These are phyloP conservation scores for Lagopus muta DNA, from an alignment of 2,113 vertebrate genomes.

Conservation along the genomic window DNA sequence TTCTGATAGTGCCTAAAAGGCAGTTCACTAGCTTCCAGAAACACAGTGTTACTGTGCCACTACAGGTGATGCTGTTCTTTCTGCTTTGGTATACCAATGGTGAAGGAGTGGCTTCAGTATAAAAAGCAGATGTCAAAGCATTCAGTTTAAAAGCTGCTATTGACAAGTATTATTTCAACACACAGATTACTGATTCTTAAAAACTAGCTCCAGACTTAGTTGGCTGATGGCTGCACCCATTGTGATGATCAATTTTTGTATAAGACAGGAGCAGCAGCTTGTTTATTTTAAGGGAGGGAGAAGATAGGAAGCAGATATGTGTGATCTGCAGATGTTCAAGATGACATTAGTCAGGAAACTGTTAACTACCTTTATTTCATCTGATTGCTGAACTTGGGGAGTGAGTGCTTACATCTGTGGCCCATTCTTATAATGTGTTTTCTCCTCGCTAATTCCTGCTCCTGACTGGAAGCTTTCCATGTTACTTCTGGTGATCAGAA, in stretches of 20 bases:
- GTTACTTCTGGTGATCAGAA: background rate
- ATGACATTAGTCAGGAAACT: slow-evolving; percentile 3
- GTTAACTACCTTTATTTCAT: slow-evolving; percentile 53
- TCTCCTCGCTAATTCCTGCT: slow-evolving; percentile 39
- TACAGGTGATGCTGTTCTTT: background rate
- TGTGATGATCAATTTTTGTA: background rate
- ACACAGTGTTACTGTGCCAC: background rate
- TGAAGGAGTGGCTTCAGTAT: background rate
- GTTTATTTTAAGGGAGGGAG: background rate
- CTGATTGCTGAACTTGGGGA: background rate
- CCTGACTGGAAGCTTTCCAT: slow-evolving; percentile 49
- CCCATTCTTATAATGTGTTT: slow-evolving; percentile 21
- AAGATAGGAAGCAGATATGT: slow-evolving; percentile 19
- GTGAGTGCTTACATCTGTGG: slow-evolving; percentile 25
- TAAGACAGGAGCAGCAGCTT: background rate
- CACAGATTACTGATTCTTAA: background rate
- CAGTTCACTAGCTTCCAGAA: background rate
- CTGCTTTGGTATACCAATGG: background rate
- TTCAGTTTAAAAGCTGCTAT: background rate
- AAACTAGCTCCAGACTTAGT: background rate
- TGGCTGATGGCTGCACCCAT: background rate
- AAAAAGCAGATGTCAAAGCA: background rate
- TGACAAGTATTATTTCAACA: background rate
- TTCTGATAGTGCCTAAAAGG: background rate
- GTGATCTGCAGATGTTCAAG: slow-evolving; percentile 36